These are phyloP conservation scores for Trematocara unimaculatum DNA, from an alignment of 2,113 vertebrate genomes.

Conservation along the genomic window DNA sequence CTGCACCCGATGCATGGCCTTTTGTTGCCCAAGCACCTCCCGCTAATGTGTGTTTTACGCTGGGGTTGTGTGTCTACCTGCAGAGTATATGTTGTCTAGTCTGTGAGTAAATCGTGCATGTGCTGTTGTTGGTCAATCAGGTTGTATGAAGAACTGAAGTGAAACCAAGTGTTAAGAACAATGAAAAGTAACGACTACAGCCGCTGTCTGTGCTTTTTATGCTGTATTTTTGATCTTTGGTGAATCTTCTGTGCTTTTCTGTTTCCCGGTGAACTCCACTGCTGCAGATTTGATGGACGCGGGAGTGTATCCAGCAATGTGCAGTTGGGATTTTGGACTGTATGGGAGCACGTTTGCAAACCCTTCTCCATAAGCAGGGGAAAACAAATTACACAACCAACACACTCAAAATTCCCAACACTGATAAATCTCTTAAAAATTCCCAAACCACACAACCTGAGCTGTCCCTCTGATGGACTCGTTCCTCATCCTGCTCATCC, in stretches of 20 bases:
- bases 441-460: background rate
- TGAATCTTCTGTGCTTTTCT: background rate
- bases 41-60: background rate
- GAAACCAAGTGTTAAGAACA: background rate
- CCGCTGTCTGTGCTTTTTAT: background rate
- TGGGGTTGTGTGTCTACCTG: background rate
- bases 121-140: background rate
- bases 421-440: background rate
- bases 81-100: background rate
- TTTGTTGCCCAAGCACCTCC: background rate
- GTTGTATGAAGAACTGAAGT: background rate
- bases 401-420: background rate
- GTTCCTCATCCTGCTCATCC: background rate
- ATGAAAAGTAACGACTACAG: background rate
- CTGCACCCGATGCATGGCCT: background rate
- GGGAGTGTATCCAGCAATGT: background rate
- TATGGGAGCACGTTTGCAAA: background rate
- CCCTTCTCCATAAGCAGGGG: background rate
- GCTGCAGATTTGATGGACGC: background rate
- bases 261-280: background rate
- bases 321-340: background rate
- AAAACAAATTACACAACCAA: background rate
- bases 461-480: background rate
- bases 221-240: background rate
- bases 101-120: background rate